Conservation (phyloP, 2,797 vertebrate species). For the Pantherophis alleghaniensis region DNA sequence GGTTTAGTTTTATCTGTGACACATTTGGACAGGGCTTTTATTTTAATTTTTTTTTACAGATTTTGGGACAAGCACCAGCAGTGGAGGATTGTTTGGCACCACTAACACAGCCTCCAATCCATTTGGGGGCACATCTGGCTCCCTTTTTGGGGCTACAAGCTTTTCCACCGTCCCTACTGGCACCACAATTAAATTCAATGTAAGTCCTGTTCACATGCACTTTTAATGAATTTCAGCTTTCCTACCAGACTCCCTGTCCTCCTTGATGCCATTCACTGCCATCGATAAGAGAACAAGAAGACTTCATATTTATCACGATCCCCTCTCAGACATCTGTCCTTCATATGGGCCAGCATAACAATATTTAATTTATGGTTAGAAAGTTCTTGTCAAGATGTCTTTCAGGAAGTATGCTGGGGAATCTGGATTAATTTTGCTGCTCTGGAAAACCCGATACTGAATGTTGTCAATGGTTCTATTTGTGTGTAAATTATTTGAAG, state of each 20-base stretch:
- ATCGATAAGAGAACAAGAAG: no score
- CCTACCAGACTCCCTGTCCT: fast-evolving
- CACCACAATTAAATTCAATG: constrained; percentile 93
- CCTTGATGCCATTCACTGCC: fast-evolving
- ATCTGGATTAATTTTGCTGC: background rate
- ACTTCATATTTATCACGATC: no score
- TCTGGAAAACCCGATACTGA: background rate
- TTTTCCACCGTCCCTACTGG: constrained; percentile 87
- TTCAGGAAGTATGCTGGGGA: background rate
- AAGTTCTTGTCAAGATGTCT: background rate
- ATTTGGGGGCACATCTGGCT: constrained; percentile 84
- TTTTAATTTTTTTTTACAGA: constrained; percentile 64
- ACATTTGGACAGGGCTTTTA: fast-evolving
- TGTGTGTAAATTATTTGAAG: background rate
- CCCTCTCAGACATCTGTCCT: background rate
- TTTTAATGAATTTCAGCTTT: fast-evolving
- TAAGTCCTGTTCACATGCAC: constrained; percentile 65
- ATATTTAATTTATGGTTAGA: background rate
- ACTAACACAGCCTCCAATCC: constrained; percentile 90
- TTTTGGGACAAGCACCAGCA: constrained; percentile 91
- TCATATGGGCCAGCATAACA: no score
- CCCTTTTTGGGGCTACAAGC: constrained; percentile 86
- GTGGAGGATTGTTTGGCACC: constrained; percentile 88
- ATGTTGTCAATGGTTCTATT: background rate
- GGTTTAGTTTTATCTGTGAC: background rate